Evolutionary conservation across 2,797 vertebrate genomes (phyloP).

Genomic region (Otus scops): DNA sequence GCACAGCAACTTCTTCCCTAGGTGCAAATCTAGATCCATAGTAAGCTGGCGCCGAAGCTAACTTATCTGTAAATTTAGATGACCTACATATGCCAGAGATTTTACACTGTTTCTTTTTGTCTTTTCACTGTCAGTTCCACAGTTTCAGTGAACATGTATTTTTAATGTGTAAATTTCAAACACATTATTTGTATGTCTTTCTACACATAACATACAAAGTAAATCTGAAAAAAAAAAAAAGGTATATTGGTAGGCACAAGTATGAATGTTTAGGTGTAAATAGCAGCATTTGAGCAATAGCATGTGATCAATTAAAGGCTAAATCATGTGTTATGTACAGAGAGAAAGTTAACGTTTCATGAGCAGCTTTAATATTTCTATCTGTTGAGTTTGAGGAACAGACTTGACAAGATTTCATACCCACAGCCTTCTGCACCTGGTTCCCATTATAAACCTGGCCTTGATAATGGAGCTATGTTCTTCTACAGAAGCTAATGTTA

Average conservation of each 20-base stretch:
- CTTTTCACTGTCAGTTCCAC: constrained; percentile 19
- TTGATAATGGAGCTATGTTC: constrained; percentile 34
- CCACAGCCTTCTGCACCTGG: constrained; percentile 49
- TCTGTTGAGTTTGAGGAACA: not conserved
- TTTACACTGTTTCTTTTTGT: constrained; percentile 46
- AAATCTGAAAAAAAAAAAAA: not conserved
- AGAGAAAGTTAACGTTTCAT: not conserved
- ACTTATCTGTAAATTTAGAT: constrained; percentile 51
- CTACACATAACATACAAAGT: not conserved
- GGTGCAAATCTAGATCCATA: not conserved
- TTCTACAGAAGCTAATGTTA: not conserved
- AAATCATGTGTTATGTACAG: fast-evolving
- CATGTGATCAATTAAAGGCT: not conserved
- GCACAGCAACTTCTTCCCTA: not conserved
- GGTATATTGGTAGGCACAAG: not conserved
- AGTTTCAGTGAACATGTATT: constrained; percentile 27
- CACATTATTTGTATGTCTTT: constrained; percentile 23
- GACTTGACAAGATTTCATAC: constrained; percentile 26
- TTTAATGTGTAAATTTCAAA: constrained; percentile 58
- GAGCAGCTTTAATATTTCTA: constrained; percentile 17
- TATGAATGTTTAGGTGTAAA: not conserved
- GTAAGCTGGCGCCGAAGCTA: not conserved
- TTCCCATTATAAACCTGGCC: constrained; percentile 40
- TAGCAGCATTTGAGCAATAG: not conserved
- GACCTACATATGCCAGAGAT: constrained; percentile 56